Evolutionary conservation across 2,797 vertebrate genomes (phyloP).

Genomic region (Urocyon cinereoargenteus): DNA sequence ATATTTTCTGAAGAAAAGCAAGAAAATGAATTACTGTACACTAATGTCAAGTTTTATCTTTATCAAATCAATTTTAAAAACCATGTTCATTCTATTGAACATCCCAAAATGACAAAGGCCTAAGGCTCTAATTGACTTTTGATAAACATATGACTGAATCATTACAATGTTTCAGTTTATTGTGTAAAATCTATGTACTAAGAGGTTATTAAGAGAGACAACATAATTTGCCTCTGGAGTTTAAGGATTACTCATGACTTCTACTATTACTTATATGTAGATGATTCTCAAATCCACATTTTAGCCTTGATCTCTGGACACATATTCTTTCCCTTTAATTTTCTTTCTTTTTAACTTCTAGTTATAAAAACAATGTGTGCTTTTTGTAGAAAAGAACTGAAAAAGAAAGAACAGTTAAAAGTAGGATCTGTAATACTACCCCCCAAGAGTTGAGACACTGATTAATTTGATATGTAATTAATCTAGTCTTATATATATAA

Average conservation of each 20-base stretch:
- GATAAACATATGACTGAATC: constrained; percentile 51
- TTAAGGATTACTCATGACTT: background rate
- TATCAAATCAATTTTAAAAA: constrained; percentile 63
- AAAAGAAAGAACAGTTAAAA: background rate
- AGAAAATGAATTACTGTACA: constrained; percentile 65
- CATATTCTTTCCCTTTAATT: background rate
- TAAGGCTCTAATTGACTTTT: constrained; percentile 67
- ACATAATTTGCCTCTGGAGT: background rate
- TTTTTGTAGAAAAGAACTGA: background rate
- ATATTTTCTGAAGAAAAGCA: constrained; percentile 66
- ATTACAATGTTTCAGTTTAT: constrained; percentile 2
- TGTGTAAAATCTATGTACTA: background rate
- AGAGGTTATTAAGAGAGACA: constrained; percentile 4
- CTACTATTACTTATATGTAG: fast-evolving
- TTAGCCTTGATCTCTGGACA: background rate
- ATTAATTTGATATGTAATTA: background rate
- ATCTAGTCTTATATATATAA: background rate
- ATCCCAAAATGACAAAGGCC: constrained; percentile 46
- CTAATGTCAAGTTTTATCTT: constrained; percentile 71
- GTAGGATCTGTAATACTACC: background rate
- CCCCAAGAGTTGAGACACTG: background rate
- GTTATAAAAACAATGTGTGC: background rate
- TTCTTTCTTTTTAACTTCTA: background rate
- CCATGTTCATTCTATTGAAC: background rate
- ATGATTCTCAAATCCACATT: background rate